phyloP scores from a whole-genome alignment of 2,797 vertebrate genomes.

The Crocodylus rhombifer region DNA sequence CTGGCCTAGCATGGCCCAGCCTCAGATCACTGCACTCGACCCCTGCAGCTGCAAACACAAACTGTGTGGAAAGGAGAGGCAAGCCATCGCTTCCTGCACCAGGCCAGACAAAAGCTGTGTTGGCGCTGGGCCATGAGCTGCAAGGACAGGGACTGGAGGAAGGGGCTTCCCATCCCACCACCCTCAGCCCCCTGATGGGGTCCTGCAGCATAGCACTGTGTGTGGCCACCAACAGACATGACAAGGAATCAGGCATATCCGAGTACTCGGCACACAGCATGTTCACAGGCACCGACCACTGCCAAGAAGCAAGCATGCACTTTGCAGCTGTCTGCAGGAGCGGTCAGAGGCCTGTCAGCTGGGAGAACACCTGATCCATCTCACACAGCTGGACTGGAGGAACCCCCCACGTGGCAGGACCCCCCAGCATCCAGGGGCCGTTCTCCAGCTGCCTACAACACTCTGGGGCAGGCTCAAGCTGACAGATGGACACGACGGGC shows the following conservation, averaged over 20 bases:
- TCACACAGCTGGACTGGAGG: fast-evolving
- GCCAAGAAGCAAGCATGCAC: fast-evolving
- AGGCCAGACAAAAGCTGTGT: not conserved
- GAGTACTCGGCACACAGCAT: fast-evolving
- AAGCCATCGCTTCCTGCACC: not conserved
- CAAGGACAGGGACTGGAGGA: not conserved
- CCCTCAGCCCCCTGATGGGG: not conserved
- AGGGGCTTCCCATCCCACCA: not conserved
- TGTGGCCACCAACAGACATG: not conserved
- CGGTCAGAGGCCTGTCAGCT: not conserved
- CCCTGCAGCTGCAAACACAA: not conserved
- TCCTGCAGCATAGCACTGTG: not conserved
- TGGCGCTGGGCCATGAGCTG: not conserved
- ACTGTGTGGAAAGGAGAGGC: not conserved
- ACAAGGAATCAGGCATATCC: not conserved
- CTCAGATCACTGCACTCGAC: not conserved
- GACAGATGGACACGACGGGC: not conserved
- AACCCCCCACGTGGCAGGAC: not conserved
- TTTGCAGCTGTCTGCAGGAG: not conserved
- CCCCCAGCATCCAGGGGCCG: no score
- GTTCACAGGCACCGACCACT: fast-evolving
- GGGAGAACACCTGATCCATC: not conserved
- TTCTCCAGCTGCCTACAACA: no score
- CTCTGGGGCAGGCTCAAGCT: not conserved
- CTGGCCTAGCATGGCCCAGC: not conserved